phyloP scores from a whole-genome alignment of 2,113 vertebrate genomes.

The Uropsilus gracilis region DNA sequence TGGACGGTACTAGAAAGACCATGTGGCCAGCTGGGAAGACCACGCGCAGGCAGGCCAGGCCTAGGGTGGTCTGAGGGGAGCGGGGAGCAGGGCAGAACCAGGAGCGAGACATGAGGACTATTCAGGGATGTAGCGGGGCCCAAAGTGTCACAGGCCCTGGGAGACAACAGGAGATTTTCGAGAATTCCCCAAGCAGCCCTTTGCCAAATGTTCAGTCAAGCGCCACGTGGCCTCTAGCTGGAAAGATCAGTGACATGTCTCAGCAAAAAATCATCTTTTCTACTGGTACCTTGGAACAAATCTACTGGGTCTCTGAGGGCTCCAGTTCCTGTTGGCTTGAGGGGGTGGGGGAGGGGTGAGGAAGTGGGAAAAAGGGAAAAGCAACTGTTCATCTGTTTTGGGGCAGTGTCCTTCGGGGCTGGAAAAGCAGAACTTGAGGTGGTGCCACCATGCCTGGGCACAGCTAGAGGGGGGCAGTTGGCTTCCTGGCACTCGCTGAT shows the following conservation, averaged over 20 bases:
- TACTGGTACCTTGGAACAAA: neutral
- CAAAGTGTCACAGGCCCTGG: neutral
- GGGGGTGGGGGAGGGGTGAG: neutral
- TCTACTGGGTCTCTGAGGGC: neutral
- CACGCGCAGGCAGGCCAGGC: neutral
- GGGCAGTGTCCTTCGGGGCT: neutral
- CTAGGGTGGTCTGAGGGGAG: neutral
- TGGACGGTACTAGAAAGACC: neutral
- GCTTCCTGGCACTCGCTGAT: neutral
- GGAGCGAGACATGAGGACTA: neutral
- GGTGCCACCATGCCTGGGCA: neutral
- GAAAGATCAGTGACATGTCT: neutral
- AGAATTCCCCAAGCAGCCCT: neutral
- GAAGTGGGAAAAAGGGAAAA: neutral
- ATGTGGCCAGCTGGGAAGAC: no score
- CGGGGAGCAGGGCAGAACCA: neutral
- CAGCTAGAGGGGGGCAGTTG: neutral
- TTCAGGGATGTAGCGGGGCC: neutral
- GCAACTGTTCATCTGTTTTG: conserved; percentile 1
- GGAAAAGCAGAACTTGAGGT: conserved; percentile 66
- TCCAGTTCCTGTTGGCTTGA: conserved; percentile 27
- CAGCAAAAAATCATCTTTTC: neutral
- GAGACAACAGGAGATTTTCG: neutral
- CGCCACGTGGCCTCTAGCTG: neutral
- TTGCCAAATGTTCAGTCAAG: neutral